Conservation (phyloP, 2,888 invertebrate species). For the Stenchaetothrips biformis region DNA sequence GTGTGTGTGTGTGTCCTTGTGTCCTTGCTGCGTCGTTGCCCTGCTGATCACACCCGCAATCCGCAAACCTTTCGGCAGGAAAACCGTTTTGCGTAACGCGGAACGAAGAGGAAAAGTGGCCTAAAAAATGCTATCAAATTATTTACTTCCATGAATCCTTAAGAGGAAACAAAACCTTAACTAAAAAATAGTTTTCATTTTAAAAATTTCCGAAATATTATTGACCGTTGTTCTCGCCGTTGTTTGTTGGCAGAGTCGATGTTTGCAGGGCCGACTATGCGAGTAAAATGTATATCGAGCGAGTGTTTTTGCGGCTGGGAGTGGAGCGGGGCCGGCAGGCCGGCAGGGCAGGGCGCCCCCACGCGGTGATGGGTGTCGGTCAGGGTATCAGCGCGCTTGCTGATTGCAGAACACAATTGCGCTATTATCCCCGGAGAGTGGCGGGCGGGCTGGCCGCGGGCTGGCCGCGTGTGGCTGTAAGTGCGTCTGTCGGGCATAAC, state of each 20-base stretch:
- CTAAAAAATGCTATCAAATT: too few species aligned
- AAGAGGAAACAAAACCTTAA: too few species aligned
- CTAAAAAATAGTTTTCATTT: too few species aligned
- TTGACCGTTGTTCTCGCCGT: too few species aligned
- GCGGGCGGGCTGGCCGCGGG: not conserved
- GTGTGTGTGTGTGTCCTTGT: too few species aligned
- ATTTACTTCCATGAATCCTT: too few species aligned
- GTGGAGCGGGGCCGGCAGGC: not conserved
- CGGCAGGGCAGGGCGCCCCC: not conserved
- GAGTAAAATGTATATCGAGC: not conserved
- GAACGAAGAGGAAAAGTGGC: too few species aligned
- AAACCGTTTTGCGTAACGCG: too few species aligned
- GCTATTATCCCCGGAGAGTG: constrained; percentile 14
- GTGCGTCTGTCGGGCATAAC: constrained; percentile 21
- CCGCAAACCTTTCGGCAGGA: not conserved
- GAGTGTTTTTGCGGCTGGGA: not conserved
- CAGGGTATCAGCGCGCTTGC: not conserved
- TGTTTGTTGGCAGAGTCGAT: too few species aligned
- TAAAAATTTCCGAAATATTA: too few species aligned
- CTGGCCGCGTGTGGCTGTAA: not conserved
- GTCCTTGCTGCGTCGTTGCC: too few species aligned
- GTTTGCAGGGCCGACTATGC: not conserved
- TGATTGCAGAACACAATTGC: constrained; percentile 24
- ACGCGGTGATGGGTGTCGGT: not conserved
- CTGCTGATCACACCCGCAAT: too few species aligned